Evolutionary conservation across 2,113 vertebrate species (phyloP).

Genomic region (Colinus virginianus): DNA sequence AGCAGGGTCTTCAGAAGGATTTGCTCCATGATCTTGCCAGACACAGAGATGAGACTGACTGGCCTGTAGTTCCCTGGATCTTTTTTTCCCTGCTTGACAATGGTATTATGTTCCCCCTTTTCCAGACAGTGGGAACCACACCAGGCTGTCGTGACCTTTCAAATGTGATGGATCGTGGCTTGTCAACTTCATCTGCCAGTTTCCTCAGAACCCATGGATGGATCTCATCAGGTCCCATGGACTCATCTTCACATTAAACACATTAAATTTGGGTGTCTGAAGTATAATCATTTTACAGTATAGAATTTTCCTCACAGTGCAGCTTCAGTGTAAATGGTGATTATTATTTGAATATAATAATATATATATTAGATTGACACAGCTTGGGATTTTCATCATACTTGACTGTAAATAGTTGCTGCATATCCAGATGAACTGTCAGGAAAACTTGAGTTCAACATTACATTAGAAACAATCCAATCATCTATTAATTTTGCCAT

Average conservation of each 20-base stretch:
- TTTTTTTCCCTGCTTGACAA: too few species aligned
- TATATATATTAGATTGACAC: neutral
- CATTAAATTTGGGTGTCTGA: conserved; percentile 14
- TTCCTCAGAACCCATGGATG: too few species aligned
- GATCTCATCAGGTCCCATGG: neutral
- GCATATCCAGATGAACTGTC: neutral
- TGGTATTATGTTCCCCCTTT: too few species aligned
- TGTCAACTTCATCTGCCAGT: too few species aligned
- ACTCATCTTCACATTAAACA: neutral
- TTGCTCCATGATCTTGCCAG: too few species aligned
- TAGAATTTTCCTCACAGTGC: neutral
- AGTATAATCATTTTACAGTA: neutral
- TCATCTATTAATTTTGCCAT: neutral
- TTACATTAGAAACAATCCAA: neutral
- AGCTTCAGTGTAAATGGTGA: neutral
- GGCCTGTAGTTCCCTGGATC: too few species aligned
- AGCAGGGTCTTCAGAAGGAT: too few species aligned
- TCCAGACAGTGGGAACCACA: too few species aligned
- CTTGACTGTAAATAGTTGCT: neutral
- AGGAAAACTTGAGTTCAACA: neutral
- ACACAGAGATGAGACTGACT: too few species aligned
- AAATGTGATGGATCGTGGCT: too few species aligned
- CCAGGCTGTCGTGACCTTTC: too few species aligned
- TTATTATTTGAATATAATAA: neutral
- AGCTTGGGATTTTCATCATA: neutral